Evolutionary conservation across 2,888 invertebrate genomes (phyloP).

Genomic region (Eupithecia centaureata): DNA sequence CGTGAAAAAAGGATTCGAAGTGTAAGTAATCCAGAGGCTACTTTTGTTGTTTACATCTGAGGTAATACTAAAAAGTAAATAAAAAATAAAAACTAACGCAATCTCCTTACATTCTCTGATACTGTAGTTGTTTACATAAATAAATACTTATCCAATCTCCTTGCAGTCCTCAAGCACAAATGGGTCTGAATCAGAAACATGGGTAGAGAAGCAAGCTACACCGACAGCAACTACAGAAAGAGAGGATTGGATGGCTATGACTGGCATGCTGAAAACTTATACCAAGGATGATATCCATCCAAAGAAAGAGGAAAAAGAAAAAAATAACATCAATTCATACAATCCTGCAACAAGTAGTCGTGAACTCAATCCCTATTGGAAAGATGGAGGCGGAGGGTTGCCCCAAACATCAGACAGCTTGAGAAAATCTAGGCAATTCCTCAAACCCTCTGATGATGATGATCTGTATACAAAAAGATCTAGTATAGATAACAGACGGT

Average conservation of each 20-base stretch:
- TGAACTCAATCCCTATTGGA: constrained; percentile 97
- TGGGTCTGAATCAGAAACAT: constrained; percentile 77
- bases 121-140: not conserved
- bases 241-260: constrained; percentile 92
- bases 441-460: constrained; percentile 70
- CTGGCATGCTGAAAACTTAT: constrained; percentile 78
- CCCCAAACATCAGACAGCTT: constrained; percentile 81
- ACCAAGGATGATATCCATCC: constrained; percentile 76
- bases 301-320: constrained; percentile 78
- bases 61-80: too few relatives aligned
- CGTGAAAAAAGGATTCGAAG: constrained; percentile 50
- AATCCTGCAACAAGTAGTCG: constrained; percentile 88
- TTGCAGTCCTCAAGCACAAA: constrained; percentile 65
- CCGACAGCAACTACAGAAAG: constrained; percentile 64
- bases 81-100: too few relatives aligned
- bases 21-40: too few relatives aligned
- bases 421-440: constrained; percentile 65
- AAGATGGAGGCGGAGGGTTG: constrained; percentile 93
- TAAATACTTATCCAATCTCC: not conserved
- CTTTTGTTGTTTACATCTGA: too few relatives aligned
- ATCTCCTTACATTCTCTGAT: too few relatives aligned
- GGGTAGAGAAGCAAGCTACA: constrained; percentile 83
- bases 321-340: constrained; percentile 84
- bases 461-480: constrained; percentile 56
- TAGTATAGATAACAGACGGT: constrained; percentile 15